phyloP scores from a whole-genome alignment of 2,888 invertebrate genomes.

The Drosophila siamana region DNA sequence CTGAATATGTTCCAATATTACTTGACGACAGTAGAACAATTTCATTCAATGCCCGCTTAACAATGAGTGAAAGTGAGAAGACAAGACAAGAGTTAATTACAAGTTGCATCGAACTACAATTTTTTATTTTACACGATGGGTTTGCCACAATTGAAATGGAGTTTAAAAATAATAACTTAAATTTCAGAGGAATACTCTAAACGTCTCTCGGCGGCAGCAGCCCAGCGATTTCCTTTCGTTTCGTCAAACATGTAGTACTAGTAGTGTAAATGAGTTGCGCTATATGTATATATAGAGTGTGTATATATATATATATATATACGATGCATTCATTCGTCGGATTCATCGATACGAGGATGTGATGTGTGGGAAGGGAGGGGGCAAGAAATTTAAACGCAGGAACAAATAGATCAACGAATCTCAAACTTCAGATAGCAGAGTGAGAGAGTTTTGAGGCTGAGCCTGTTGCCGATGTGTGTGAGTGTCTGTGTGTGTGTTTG shows the following conservation, averaged over 20 bases:
- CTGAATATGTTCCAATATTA: too few relatives aligned
- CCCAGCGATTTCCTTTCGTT: constrained; percentile 21
- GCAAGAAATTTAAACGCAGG: constrained; percentile 15
- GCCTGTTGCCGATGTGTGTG: background rate
- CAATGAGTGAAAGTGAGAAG: too few relatives aligned
- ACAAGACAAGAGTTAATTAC: background rate
- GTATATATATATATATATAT: constrained; percentile 1
- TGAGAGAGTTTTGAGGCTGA: background rate
- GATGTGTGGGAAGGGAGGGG: too few relatives aligned
- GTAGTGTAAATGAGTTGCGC: background rate
- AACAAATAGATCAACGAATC: constrained; percentile 30
- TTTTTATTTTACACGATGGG: constrained; percentile 48
- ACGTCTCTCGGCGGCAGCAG: constrained; percentile 33
- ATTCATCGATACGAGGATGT: constrained; percentile 3
- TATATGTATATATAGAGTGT: background rate
- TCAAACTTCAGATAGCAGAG: background rate
- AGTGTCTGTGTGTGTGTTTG: background rate
- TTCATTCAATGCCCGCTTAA: too few relatives aligned
- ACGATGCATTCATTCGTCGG: constrained; percentile 7
- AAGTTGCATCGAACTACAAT: constrained; percentile 37
- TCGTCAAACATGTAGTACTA: background rate
- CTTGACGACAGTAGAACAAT: too few relatives aligned
- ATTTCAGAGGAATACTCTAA: constrained; percentile 46
- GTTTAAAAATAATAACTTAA: constrained; percentile 47
- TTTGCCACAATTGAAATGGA: constrained; percentile 41